Conservation (phyloP, 2,113 vertebrate species). For the Tragelaphus strepsiceros region DNA sequence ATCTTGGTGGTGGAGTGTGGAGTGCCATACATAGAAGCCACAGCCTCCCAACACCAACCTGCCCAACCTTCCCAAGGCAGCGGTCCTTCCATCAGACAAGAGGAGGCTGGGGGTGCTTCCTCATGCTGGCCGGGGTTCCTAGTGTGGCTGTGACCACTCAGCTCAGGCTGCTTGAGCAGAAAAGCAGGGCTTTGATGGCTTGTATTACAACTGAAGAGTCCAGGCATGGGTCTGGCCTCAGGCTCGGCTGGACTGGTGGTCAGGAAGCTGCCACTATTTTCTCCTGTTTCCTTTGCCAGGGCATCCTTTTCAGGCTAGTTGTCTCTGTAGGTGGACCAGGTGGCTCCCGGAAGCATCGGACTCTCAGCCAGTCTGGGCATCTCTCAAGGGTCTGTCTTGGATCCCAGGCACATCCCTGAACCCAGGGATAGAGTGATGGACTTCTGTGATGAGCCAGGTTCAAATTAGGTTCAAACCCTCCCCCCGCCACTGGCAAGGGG, state of each 20-base stretch:
- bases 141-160: not conserved
- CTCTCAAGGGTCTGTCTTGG: not conserved
- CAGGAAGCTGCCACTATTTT: accelerated
- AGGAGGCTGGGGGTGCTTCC: not conserved
- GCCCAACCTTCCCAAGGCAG: accelerated
- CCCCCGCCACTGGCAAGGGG: not conserved
- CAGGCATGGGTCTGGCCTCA: accelerated
- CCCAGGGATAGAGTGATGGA: not conserved
- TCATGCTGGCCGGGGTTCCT: accelerated
- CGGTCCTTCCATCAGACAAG: not conserved
- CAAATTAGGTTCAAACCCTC: not conserved
- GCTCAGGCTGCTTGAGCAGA: not conserved
- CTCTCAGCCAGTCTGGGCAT: accelerated
- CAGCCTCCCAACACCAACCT: accelerated
- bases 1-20: accelerated
- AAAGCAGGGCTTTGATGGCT: not conserved
- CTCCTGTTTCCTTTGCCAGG: too few relatives aligned
- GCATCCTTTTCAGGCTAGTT: not conserved
- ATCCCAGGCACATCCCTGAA: not conserved
- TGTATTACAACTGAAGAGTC: not conserved
- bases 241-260: too few relatives aligned
- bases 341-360: not conserved
- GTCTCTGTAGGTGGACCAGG: not conserved
- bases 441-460: not conserved
- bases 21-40: accelerated